Evolutionary conservation across 2,113 vertebrate species (phyloP).

Genomic region (Calidris pygmaea): DNA sequence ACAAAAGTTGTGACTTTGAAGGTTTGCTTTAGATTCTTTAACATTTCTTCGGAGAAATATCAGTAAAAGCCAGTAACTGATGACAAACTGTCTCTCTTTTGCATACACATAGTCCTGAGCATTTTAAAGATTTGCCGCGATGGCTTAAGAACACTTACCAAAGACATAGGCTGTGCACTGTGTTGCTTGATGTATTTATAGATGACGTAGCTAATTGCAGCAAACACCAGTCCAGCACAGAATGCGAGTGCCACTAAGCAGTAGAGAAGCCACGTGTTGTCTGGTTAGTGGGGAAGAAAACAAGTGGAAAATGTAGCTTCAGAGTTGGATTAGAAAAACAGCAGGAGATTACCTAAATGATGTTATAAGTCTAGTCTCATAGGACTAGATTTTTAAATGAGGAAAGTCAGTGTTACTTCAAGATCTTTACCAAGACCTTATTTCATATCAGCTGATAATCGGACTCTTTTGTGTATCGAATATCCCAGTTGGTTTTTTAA

Average conservation of each 20-base stretch:
- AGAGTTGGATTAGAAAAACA: background rate
- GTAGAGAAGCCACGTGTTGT: constrained; percentile 69
- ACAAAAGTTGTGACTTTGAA: background rate
- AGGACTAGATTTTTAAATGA: background rate
- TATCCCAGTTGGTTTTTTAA: background rate
- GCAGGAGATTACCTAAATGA: background rate
- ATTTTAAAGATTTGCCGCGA: background rate
- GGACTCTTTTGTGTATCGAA: background rate
- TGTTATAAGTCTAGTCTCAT: background rate
- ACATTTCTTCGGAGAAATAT: background rate
- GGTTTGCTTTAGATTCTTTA: background rate
- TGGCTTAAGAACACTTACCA: constrained; percentile 68
- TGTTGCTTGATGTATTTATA: constrained; percentile 72
- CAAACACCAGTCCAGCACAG: constrained; percentile 33
- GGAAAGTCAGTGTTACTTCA: background rate
- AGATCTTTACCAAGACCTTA: background rate
- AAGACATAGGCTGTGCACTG: constrained; percentile 53
- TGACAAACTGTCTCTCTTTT: too few species aligned
- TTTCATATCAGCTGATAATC: background rate
- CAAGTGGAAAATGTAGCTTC: background rate
- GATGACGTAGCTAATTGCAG: constrained; percentile 19
- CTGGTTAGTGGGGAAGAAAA: constrained; percentile 31
- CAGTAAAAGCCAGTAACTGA: background rate
- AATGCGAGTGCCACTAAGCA: constrained; percentile 35
- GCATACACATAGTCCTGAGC: background rate